Evolutionary conservation across 2,797 vertebrate genomes (phyloP), one percentile per base, ranked within the genome.

Genomic region (Fundulus diaphanus): DNA sequence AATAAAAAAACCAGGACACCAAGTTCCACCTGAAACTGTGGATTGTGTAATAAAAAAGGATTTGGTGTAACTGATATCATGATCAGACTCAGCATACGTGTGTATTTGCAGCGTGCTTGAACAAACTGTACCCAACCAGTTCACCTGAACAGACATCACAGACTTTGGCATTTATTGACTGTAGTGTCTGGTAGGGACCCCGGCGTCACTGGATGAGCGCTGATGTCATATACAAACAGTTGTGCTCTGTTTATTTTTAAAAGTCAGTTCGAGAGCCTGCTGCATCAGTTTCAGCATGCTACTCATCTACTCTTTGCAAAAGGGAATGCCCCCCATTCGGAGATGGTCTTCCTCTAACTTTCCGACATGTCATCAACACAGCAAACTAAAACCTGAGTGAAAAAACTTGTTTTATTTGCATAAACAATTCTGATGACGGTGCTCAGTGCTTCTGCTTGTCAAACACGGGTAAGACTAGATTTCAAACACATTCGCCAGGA

Each of bases 141-240:
- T 90, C 74, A 83, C 80, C 67, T 40, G 35, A 33, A 71, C 78
- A 72, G 69, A 51, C 61, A 61, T 75, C 70, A 52, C 49, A 81
- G 87, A 84, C 84, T 80, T 88, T 85, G 79, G 73, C 59, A 76
- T 73, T 72, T 73, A 87, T 77, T 86, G 81, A 88, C 61, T 70
- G 73, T 46, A 33, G 66, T 69, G 37, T 75, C 79, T 81, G 1
- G 68, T 71, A 29, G 22, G 68, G 31, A 78, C 51, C 20, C 35
- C 61, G 78, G 18, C 24, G 37, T 78, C 57, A 51, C 59, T 70
- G 3, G 27, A 78, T 71, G 31, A 73, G 40, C 15, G 44, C 31
- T n/a, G 48, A 69, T 76, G 76, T 76, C 33, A 13, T 44, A 52
- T 44, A 65, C 31, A 44, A 59, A 46, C 44, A 18, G 20, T 22